Base-by-base conservation (phyloP, 2,797 vertebrate genomes). In the Pempheris klunzingeri region DNA sequence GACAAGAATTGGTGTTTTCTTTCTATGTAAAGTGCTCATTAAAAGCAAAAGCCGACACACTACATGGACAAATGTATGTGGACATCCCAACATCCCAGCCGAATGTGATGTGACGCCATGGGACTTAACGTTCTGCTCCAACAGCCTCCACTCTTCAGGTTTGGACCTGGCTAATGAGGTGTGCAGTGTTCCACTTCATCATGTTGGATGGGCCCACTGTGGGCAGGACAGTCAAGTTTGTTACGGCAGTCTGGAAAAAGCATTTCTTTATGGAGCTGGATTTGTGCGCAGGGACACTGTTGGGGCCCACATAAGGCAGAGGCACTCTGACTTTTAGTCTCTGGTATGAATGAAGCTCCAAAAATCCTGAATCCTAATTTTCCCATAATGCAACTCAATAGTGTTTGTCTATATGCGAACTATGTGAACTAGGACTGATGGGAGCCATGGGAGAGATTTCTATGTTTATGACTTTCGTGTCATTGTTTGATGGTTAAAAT, bases 21-120 rank as follows among this genome's bases (percentile, higher is more conserved):
- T 68, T 66, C 64, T 30, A 78, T 73, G 30, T 85, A 78, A 85
- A 77, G 46, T 68, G 79, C 64, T 71, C 86, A 63, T 71, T 70
- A 65, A 71, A 60, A 71, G 82, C 62, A 71, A 57, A 68, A 44
- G 39, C 63, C 58, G 50, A 46, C 36, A 49, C 43, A 65, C 18
- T 32, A 18, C n/a, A n/a, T 28, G 28, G 46, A 10, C 54, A 52
- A 52, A 60, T 12, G 28, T 50, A 43, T 60, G 26, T 36, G 38
- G 44, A 53, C 28, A 62, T 14, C 46, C n/a, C 4, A 10, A 53
- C 38, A 38, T n/a, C n/a, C 15, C 38, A 30, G 15, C n/a, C 7
- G 26, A 26, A 34, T 47, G 26, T 62, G 60, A 18, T 63, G 30
- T 15, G 22, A 32, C 36, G 39, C 13, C 20, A 17, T 17, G 15